Conservation (phyloP, 2,888 invertebrate genomes). For the Agrochola lychnidis region DNA sequence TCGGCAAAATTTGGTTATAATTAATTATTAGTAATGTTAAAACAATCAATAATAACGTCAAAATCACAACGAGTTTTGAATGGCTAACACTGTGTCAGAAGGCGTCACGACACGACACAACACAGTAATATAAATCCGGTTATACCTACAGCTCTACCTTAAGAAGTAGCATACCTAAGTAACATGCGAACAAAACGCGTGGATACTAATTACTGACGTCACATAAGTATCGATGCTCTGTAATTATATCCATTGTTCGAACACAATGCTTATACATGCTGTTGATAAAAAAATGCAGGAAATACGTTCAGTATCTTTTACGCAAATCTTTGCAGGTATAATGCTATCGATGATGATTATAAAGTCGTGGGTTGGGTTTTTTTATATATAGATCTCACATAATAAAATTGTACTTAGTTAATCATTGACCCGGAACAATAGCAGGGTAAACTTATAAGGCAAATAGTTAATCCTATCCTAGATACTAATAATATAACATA, state of each 20-base stretch:
- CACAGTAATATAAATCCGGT: too few relatives aligned
- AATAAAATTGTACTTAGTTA: not conserved
- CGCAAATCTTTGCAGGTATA: conserved; percentile 25
- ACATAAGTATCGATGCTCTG: conserved; percentile 36
- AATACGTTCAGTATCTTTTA: conserved; percentile 40
- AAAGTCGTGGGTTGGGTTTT: conserved; percentile 11
- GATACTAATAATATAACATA: too few relatives aligned
- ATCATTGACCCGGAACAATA: not conserved
- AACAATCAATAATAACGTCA: too few relatives aligned
- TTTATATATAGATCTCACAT: not conserved
- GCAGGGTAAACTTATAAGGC: not conserved
- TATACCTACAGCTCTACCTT: not conserved
- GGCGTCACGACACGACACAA: too few relatives aligned
- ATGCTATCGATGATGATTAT: conserved; percentile 1
- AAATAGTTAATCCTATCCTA: too few relatives aligned
- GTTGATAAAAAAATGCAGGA: conserved; percentile 47
- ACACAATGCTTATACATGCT: conserved; percentile 54
- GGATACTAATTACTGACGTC: conserved; percentile 50
- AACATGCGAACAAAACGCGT: conserved; percentile 35
- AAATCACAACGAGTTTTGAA: too few relatives aligned
- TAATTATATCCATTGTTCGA: conserved; percentile 55
- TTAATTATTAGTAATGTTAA: too few relatives aligned
- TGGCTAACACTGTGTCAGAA: too few relatives aligned
- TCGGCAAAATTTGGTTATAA: too few relatives aligned
- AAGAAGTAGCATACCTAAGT: not conserved